Evolutionary conservation across 2,888 invertebrate species (phyloP), one percentile per base, ranked within the genome.

Genomic region (Nomada goodeniana): DNA sequence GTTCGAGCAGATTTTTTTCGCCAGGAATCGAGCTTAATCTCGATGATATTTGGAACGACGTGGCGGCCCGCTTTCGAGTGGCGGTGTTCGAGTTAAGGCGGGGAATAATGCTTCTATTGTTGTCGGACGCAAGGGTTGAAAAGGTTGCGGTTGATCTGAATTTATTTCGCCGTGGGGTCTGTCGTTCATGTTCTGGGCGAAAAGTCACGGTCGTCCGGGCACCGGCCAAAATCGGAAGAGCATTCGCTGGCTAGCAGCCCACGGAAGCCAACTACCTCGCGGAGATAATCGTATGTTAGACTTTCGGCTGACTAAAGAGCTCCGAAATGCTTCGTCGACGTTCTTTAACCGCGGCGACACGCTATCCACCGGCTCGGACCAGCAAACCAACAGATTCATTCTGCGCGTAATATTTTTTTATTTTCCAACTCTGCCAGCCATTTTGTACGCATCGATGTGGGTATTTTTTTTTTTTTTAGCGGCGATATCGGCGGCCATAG

Each of bases 201-300:
- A 53, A 63, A 72, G 42, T 61, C 23, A 65, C 18, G 74, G 50
- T 15, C 23, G 44, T 36, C 15, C 3, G 7, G 15, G 61, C 18
- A 11, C 20, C 18, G 18, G 71, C 18, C n/a, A 44, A 73, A 73
- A 59, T 74, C 44, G 67, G 29, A 57, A 26, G 23, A 63, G 26
- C 7, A 11, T 69, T 47, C 20, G 18, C 63, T 69, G 76, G 76
- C 61, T 63, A 18, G n/a, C 15, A 23, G 47, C 76, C 36, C 76
- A 76, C 47, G 20, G 63, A 23, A 23, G 11, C 15, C 42, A 75
- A 59, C 20, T n/a, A 15, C 26, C 52, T 67, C 13, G 67, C 2
- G 53, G 26, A 55, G 44, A 69, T 63, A 76, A 69, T 69, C 69
- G 36, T 76, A 55, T 18, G 55, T 69, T 23, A 61, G 55, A 69